These are phyloP conservation scores for Genyomyrus donnyi DNA, from an alignment of 2,113 vertebrate genomes.

Conservation along the genomic window DNA sequence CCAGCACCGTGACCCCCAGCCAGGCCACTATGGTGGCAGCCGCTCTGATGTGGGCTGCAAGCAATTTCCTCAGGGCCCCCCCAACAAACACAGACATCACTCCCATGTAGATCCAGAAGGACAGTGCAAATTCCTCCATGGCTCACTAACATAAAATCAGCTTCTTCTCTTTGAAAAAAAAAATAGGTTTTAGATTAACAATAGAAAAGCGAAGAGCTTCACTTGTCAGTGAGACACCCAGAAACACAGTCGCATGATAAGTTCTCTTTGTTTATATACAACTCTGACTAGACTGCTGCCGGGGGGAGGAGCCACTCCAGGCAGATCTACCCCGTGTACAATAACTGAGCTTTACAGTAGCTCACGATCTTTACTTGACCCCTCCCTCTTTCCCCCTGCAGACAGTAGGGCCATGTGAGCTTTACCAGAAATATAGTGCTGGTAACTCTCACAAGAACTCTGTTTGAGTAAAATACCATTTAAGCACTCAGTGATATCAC, in stretches of 20 bases:
- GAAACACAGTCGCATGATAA: conserved; percentile 24
- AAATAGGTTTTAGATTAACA: conserved; percentile 21
- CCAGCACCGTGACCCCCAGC: conserved; percentile 55
- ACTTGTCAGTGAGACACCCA: conserved; percentile 17
- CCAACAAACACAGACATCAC: conserved; percentile 49
- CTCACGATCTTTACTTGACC: not conserved
- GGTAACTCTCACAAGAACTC: not conserved
- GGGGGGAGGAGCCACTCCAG: conserved; percentile 49
- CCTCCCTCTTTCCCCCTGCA: not conserved
- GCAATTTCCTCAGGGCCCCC: conserved; percentile 50
- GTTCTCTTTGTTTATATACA: conserved; percentile 46
- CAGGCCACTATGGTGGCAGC: conserved; percentile 51
- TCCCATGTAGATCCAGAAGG: conserved; percentile 58
- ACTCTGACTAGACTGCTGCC: conserved; percentile 42
- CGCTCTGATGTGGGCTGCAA: conserved; percentile 48
- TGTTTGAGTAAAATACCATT: not conserved
- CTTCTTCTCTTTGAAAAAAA: conserved; percentile 6
- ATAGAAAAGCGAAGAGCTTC: conserved; percentile 35
- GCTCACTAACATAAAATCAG: conserved; percentile 14
- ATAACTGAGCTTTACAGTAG: conserved; percentile 44
- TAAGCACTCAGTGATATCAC: not conserved
- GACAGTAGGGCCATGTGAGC: not conserved
- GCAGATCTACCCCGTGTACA: conserved; percentile 52
- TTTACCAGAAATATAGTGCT: not conserved
- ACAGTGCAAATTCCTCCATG: conserved; percentile 57